Conservation (phyloP, 35 echinoderm and acorn worm genomes). For the Strongylocentrotus purpuratus region DNA sequence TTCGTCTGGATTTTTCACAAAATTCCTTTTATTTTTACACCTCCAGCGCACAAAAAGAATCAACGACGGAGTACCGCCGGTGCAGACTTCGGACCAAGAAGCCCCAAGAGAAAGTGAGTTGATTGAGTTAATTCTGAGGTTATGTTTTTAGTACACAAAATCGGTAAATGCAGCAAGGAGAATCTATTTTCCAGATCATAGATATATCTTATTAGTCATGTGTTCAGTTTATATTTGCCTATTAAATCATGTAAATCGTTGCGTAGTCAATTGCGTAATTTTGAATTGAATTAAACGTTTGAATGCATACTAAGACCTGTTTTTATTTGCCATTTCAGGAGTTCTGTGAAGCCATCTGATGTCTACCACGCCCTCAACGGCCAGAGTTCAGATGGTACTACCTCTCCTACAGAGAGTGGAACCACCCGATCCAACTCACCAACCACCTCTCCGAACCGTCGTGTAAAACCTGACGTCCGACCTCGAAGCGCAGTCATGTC, state of each 20-base stretch:
- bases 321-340: neutral
- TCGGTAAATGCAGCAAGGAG: no score
- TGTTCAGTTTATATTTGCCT: no score
- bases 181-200: no score
- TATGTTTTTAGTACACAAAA: no score
- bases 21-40: neutral
- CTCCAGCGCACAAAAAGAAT: slow-evolving; percentile 36
- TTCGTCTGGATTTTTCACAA: no score
- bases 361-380: neutral
- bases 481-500: slow-evolving; percentile 14
- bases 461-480: neutral
- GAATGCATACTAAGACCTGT: neutral
- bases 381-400: neutral
- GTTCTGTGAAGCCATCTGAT: neutral
- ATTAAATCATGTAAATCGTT: no score
- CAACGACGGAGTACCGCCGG: slow-evolving; percentile 22
- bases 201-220: no score
- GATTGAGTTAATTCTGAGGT: neutral
- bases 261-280: no score
- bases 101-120: slow-evolving; percentile 45
- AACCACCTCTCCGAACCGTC: neutral
- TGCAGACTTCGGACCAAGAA: slow-evolving; percentile 39
- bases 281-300: no score
- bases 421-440: slow-evolving; percentile 19
- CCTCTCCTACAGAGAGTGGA: slow-evolving; percentile 25